A percentile compares a stretch with the other conserved stretches of the same genome.
These are phyloP conservation scores for Serilophus lunatus DNA, from an alignment of 2,113 vertebrate species.

Conservation along the genomic window DNA sequence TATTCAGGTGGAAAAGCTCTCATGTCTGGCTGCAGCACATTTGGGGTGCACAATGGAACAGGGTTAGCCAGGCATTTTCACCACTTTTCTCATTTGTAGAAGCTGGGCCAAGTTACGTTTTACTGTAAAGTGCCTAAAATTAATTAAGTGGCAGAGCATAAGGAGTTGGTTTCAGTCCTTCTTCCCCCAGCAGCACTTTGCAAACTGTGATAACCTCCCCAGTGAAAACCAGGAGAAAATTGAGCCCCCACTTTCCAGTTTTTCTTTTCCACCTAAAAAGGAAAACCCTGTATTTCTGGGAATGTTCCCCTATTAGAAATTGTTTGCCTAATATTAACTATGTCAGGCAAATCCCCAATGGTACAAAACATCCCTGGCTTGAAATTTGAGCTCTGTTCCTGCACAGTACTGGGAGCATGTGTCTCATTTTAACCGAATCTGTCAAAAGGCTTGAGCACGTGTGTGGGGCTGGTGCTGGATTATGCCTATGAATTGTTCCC, in stretches of 20 bases:
- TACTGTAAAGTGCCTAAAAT: neutral
- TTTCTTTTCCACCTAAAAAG: neutral
- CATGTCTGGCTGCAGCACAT: neutral
- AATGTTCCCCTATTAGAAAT: neutral
- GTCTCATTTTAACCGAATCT: neutral
- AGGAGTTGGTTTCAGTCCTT: neutral
- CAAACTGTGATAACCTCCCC: neutral
- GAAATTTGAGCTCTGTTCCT: neutral
- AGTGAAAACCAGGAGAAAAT: neutral
- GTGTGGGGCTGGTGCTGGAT: neutral
- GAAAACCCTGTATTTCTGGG: neutral
- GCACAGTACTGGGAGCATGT: fast-evolving
- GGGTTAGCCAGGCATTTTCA: neutral
- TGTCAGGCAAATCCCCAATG: fast-evolving
- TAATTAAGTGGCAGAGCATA: neutral
- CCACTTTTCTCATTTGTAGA: neutral
- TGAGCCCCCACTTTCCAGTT: fast-evolving
- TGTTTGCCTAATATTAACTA: neutral
- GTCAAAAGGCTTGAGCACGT: neutral
- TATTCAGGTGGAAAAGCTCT: slow-evolving; percentile 16
- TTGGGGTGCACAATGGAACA: neutral
- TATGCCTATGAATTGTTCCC: neutral
- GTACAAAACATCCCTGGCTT: neutral
- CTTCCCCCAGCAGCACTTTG: neutral
- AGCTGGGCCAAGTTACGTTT: neutral